Percentiles rank a stretch among this genome's conserved stretches.
Evolutionary conservation across 2,888 invertebrate genomes (phyloP).

Genomic region (Listrodromus nycthemerus): DNA sequence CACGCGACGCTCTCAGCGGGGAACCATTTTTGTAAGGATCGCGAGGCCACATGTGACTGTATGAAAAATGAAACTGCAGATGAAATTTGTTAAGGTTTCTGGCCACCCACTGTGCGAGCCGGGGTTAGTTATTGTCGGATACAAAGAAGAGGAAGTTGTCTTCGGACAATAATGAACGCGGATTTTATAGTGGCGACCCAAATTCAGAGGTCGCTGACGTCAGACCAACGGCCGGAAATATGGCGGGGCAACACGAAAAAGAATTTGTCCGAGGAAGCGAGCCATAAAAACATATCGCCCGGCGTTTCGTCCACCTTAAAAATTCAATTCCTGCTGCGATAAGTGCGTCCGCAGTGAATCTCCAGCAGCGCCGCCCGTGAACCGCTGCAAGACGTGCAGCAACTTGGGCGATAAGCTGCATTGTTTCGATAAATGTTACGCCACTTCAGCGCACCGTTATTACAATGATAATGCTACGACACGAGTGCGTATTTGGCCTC

Average conservation of each 20-base stretch:
- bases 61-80: conserved; percentile 46
- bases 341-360: conserved; percentile 17
- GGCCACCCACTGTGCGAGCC: conserved; percentile 28
- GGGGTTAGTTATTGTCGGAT: conserved; percentile 18
- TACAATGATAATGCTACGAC: neutral
- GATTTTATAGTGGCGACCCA: conserved; percentile 33
- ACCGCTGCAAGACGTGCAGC: neutral
- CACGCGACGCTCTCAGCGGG: conserved; percentile 39
- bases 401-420: neutral
- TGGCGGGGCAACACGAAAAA: conserved; percentile 5
- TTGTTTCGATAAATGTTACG: neutral
- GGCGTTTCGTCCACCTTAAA: neutral
- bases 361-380: conserved; percentile 22
- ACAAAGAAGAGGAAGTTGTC: conserved; percentile 36
- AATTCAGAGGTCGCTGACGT: conserved; percentile 35
- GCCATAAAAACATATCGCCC: conserved; percentile 12
- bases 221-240: conserved; percentile 35
- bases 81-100: conserved; percentile 17
- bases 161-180: neutral
- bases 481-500: too few relatives aligned
- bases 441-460: neutral
- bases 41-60: conserved; percentile 32
- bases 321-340: conserved; percentile 37
- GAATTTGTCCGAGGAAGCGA: conserved; percentile 36
- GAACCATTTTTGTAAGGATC: conserved; percentile 33